Evolutionary conservation across 2,113 vertebrate species (phyloP), one percentile per base, ranked within the genome.

Genomic region (Antechinus stuartii): DNA sequence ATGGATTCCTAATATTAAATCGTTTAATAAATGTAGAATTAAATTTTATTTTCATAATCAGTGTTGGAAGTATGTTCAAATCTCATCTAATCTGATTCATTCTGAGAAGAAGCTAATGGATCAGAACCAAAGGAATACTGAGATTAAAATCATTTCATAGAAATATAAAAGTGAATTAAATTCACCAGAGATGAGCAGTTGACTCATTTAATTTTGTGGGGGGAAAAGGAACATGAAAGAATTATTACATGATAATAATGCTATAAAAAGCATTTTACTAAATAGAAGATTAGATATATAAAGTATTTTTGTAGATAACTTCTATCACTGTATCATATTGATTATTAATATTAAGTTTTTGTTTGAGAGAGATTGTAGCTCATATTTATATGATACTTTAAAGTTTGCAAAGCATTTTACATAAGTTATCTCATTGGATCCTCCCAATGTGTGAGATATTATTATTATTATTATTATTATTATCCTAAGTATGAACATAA

Each of bases 21-120:
- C 94, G 68, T 76, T 95, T 91, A 90, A n/a, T 57, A 5, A 96
- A 56, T 14, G 94, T 16, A 90, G 23, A 92, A 90, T 68, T 90
- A 52, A 94, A 96, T 96, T 90, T 54, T 56, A 68, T 30, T 90
- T 93, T 91, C 95, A 7, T 24, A 96, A 68, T 47, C 2, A 92
- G 96, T 91, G 92, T 2, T 8, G 89, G 25, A 7, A 7, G 50
- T 90, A 47, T 2, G 92, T 89, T 92, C 54, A 53, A 92, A 54
- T 16, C 56, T 55, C 7, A 91, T 55, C 22, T 26, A 93, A 90
- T 12, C 84, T 89, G 19, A 93, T 30, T 89, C 90, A 95, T 84
- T 55, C 9, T 47, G 61, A 96, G 89, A 92, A 93, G 27, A 27
- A 54, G 54, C 22, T 91, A 94, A 91, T 46, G n/a, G 9, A 95